Conservation (phyloP, 2,113 vertebrate species). For the Epinephelus lanceolatus region DNA sequence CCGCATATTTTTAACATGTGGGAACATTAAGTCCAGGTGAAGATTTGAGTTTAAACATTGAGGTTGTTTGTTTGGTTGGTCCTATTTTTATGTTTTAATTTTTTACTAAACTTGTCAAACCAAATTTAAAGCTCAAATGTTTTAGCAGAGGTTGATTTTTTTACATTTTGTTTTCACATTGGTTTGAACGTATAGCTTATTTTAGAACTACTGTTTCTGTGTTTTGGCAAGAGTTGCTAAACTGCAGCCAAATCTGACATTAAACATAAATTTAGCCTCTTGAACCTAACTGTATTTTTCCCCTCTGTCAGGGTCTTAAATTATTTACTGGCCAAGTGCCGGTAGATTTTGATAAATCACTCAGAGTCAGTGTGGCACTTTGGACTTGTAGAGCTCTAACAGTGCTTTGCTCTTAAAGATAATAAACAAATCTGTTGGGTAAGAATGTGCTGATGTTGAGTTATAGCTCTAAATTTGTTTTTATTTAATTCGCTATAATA, state of each 20-base stretch:
- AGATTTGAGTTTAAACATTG: neutral
- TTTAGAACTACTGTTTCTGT: neutral
- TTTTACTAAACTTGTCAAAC: neutral
- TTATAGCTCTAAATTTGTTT: neutral
- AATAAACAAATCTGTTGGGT: too few species aligned
- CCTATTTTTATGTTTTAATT: neutral
- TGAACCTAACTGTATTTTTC: neutral
- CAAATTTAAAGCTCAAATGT: neutral
- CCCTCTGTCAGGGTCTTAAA: neutral
- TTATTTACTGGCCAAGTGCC: neutral
- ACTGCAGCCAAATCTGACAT: neutral
- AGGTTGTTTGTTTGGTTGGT: neutral
- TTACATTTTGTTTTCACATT: neutral
- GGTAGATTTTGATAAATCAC: neutral
- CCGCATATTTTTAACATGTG: neutral
- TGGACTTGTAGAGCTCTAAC: neutral
- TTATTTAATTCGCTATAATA: neutral
- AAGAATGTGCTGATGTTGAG: neutral
- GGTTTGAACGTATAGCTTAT: neutral
- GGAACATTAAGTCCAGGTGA: neutral
- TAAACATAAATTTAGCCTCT: neutral
- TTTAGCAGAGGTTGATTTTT: neutral
- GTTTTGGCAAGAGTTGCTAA: neutral
- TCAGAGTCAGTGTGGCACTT: neutral
- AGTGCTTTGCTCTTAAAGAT: neutral